Evolutionary conservation across 1,140 invertebrate species (phyloP), one percentile per base, ranked within the genome.

Genomic region (Aphelenchoides besseyi): DNA sequence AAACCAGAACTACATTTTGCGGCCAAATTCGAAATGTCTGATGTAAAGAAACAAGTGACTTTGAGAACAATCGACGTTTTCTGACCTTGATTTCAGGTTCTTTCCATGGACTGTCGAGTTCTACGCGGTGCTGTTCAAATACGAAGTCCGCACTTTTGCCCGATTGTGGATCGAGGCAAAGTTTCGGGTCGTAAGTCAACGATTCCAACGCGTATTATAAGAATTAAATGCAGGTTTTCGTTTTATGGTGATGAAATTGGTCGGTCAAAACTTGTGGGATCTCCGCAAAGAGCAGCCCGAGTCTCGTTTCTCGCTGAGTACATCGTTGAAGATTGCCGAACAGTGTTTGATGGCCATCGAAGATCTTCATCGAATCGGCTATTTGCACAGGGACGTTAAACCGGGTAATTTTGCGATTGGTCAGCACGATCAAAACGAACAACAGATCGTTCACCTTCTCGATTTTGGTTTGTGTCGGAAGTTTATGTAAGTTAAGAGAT

Each of bases 341-440:
- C 78, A 79, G 41, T 75, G 79, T 33, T 69, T 79, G 28, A 80
- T 81, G 70, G 70, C 78, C 1, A 55, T 82, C 12, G 79, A 82
- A 32, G 78, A 79, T 62, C 36, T 79, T 8, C 78, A 79, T 54
- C 29, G 35, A 30, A 33, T 72, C 29, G 70, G 70, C n/a, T 72
- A 26, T 30, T 54, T 72, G n/a, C 70, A 72, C 28, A 71, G 70
- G 26, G 70, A 72, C 32, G 74, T 72, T 23, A 72, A 72, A 52
- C 70, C 70, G 18, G 71, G 71, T n/a, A 72, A 72, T 35, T 72
- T 72, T 18, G 70, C 71, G 16, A 63, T 74, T 18, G 70, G 70
- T 0, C 8, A 23, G 12, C 74, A 18, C 0, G 72, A 76, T 18
- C 28, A 71, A 29, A 52, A 73, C n/a, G 70, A 72, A 16, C 55